Percentiles rank a stretch among this genome's conserved stretches.
Evolutionary conservation across 2,113 vertebrate species (phyloP).

Genomic region (Oxyura jamaicensis): DNA sequence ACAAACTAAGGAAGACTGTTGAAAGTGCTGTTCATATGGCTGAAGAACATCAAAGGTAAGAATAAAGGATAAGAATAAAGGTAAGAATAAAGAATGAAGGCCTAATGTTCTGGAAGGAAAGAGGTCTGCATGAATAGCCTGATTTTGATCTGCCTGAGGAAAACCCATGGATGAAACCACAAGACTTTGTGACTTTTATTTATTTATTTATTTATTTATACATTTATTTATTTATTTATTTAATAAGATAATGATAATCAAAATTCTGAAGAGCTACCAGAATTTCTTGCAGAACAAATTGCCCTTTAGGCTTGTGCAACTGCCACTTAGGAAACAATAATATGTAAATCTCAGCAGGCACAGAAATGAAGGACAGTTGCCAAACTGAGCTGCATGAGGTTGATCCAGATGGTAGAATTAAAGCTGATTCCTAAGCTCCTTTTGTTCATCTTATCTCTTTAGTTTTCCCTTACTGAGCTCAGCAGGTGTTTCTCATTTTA

Average conservation of each 20-base stretch:
- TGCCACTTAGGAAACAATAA: not conserved
- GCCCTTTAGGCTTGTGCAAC: not conserved
- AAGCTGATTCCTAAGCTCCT: not conserved
- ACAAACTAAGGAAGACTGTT: not conserved
- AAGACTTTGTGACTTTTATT: not conserved
- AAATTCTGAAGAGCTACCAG: not conserved
- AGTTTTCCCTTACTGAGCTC: not conserved
- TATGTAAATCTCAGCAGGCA: not conserved
- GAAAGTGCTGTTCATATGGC: not conserved
- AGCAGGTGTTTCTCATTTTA: not conserved
- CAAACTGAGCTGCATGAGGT: not conserved
- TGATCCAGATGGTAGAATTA: not conserved
- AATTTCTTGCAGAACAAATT: not conserved
- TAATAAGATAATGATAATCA: not conserved
- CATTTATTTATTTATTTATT: not conserved
- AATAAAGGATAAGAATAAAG: no score
- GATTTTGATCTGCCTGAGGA: not conserved
- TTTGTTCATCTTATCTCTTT: not conserved
- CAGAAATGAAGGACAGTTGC: not conserved
- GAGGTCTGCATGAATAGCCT: not conserved
- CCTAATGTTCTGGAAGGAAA: not conserved
- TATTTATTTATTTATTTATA: not conserved
- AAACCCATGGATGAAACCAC: not conserved
- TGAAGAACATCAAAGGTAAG: not conserved
- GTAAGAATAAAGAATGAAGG: no score